phyloP scores from a whole-genome alignment of 2,888 invertebrate species.

The Vannuccia rotundouncinata region DNA sequence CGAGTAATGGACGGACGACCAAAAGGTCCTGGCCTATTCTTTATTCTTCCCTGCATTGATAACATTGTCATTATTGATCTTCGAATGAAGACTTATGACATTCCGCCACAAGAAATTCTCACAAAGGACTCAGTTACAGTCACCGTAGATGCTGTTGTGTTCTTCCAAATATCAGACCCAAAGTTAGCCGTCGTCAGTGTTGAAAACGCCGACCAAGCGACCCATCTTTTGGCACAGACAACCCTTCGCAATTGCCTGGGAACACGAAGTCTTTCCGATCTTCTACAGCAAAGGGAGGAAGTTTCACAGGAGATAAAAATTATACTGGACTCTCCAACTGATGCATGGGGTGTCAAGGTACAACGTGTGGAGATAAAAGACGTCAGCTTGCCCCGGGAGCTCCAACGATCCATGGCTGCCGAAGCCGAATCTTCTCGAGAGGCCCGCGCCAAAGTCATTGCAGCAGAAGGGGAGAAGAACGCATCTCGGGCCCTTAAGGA shows the following conservation, averaged over 20 bases:
- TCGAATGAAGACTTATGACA: not conserved
- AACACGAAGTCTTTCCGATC: not conserved
- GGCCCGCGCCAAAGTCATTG: no score
- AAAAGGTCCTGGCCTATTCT: not conserved
- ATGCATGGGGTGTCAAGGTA: no score
- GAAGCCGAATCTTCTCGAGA: no score
- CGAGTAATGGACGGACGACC: not conserved
- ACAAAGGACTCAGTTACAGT: not conserved
- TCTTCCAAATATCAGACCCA: not conserved
- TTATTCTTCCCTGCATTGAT: not conserved
- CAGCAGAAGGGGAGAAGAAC: no score
- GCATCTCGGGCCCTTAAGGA: no score
- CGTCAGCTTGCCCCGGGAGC: no score
- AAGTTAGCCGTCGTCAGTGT: not conserved
- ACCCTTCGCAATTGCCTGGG: not conserved
- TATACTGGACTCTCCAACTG: no score
- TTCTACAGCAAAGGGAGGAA: not conserved
- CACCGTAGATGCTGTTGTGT: not conserved
- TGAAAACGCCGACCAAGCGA: not conserved
- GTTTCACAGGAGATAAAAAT: not conserved
- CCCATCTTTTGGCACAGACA: not conserved
- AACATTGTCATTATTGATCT: not conserved
- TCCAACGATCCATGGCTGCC: no score
- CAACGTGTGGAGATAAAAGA: no score
- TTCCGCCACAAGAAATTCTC: not conserved